Evolutionary conservation across 2,888 invertebrate species (phyloP).

Genomic region (Chrysolina haemoptera): DNA sequence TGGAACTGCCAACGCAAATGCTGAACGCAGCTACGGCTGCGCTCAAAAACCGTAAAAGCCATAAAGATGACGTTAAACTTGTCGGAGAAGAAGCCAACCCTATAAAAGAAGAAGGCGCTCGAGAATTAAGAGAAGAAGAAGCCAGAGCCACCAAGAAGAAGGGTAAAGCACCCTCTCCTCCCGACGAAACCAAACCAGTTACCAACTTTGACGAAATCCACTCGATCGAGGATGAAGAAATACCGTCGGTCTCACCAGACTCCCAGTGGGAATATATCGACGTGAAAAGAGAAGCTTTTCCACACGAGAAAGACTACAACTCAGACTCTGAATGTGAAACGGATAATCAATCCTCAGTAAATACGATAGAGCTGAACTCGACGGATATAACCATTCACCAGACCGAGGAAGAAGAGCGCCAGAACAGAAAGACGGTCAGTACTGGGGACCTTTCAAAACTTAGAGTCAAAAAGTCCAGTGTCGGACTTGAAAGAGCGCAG

Average conservation of each 20-base stretch:
- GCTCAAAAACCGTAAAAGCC: conserved; percentile 77
- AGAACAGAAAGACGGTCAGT: conserved; percentile 82
- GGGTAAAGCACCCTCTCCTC: conserved; percentile 83
- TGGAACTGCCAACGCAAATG: conserved; percentile 81
- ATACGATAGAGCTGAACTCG: conserved; percentile 82
- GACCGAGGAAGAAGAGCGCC: conserved; percentile 77
- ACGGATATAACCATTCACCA: conserved; percentile 84
- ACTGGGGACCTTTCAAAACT: conserved; percentile 85
- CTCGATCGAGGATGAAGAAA: conserved; percentile 71
- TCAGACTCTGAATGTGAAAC: conserved; percentile 73
- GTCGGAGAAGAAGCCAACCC: conserved; percentile 67
- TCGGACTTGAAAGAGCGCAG: conserved; percentile 82
- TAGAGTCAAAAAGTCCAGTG: conserved; percentile 63
- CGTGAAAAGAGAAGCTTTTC: conserved; percentile 51
- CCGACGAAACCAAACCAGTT: conserved; percentile 61
- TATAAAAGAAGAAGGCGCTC: conserved; percentile 73
- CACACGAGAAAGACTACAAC: conserved; percentile 61
- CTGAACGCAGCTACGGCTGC: conserved; percentile 82
- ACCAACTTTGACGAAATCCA: conserved; percentile 72
- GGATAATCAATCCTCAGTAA: conserved; percentile 69
- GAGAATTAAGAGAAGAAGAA: conserved; percentile 56
- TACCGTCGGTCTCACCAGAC: conserved; percentile 60
- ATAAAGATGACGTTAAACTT: conserved; percentile 48
- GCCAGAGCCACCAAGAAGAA: conserved; percentile 76
- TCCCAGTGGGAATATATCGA: conserved; percentile 65